Evolutionary conservation across 2,113 vertebrate genomes (phyloP).

Genomic region (Coptodon bakossiorum): DNA sequence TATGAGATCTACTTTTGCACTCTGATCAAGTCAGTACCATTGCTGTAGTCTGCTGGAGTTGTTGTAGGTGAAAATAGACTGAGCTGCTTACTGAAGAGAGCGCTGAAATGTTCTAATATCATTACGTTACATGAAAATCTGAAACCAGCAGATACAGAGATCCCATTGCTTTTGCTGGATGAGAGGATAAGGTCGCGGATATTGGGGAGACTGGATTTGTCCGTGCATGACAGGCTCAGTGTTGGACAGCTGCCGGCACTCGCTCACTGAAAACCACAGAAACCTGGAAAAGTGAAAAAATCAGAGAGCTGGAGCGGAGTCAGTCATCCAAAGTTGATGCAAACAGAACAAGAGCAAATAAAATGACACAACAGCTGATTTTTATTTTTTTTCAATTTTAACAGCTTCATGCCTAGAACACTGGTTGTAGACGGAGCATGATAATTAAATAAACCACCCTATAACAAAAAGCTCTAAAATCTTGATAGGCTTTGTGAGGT

Average conservation of each 20-base stretch:
- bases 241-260: background rate
- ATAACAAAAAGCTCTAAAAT: background rate
- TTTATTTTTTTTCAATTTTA: background rate
- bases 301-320: background rate
- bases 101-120: accelerated
- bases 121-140: conserved; percentile 38
- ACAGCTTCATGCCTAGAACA: too few relatives aligned
- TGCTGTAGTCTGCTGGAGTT: background rate
- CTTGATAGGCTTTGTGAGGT: background rate
- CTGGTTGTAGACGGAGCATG: background rate
- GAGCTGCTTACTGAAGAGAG: background rate
- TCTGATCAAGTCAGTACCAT: conserved; percentile 64
- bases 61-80: conserved; percentile 47
- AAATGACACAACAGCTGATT: background rate
- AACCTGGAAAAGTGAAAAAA: background rate
- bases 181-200: background rate
- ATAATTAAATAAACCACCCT: too few relatives aligned
- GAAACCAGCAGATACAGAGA: background rate
- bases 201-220: background rate
- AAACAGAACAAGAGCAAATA: background rate
- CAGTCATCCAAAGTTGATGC: background rate
- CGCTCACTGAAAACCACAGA: background rate
- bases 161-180: background rate
- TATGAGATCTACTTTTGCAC: conserved; percentile 25
- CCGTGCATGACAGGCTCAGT: background rate